These are phyloP conservation scores for Diorhabda carinulata DNA, from an alignment of 1,140 invertebrate genomes.

Conservation along the genomic window DNA sequence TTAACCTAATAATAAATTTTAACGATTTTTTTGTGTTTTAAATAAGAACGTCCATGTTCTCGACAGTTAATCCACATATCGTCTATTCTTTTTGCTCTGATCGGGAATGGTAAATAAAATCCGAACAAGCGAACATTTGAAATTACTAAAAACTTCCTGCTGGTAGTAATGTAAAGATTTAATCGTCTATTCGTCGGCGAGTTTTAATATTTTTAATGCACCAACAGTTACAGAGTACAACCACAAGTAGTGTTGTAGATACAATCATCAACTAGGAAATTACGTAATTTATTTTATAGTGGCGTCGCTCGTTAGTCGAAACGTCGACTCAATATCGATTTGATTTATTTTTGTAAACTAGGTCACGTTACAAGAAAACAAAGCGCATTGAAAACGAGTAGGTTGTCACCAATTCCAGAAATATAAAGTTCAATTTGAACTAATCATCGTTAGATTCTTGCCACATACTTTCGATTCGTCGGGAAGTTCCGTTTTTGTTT, in stretches of 20 bases:
- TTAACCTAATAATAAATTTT: too few relatives aligned
- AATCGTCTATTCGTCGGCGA: constrained; percentile 11
- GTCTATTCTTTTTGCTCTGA: not conserved
- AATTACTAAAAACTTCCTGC: constrained; percentile 15
- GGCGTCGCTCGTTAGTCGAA: not conserved
- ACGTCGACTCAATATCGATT: not conserved
- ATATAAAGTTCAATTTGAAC: too few relatives aligned
- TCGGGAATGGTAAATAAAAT: not conserved
- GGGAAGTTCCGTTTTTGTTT: too few relatives aligned
- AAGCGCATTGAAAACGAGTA: too few relatives aligned
- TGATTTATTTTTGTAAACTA: too few relatives aligned
- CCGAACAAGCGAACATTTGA: constrained; percentile 6
- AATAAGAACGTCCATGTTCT: too few relatives aligned
- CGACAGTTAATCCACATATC: too few relatives aligned
- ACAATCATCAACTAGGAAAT: constrained; percentile 12
- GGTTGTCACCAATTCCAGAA: too few relatives aligned
- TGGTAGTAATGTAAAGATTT: constrained; percentile 10
- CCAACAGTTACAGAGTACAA: not conserved
- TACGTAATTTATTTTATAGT: not conserved
- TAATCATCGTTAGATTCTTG: too few relatives aligned
- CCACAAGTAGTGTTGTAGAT: not conserved
- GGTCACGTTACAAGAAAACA: too few relatives aligned
- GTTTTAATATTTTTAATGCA: constrained; percentile 17
- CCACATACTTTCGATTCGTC: too few relatives aligned
- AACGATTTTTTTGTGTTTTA: too few relatives aligned